Conservation (phyloP, 2,888 invertebrate species). For the Hedychridium roseum region DNA sequence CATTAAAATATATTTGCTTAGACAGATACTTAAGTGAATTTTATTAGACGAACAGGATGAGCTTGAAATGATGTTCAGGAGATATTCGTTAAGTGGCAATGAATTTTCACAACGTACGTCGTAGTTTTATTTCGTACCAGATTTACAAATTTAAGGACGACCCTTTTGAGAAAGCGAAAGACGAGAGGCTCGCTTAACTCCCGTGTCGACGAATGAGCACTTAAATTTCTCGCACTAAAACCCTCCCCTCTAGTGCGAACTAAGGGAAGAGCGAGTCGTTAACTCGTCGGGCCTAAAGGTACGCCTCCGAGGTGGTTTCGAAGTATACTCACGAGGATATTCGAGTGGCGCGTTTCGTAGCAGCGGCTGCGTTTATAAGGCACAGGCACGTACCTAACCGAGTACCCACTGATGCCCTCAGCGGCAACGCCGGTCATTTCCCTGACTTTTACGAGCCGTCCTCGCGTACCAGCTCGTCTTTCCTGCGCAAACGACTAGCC, state of each 20-base stretch:
- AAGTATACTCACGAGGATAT: slow-evolving; percentile 22
- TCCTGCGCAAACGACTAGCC: slow-evolving; percentile 1
- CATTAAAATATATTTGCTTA: not conserved
- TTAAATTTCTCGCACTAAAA: slow-evolving; percentile 39
- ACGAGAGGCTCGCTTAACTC: slow-evolving; percentile 35
- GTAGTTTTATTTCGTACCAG: slow-evolving; percentile 23
- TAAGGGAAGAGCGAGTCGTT: slow-evolving; percentile 27
- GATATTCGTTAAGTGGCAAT: too few relatives aligned
- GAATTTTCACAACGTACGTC: slow-evolving; percentile 31
- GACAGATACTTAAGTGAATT: not conserved
- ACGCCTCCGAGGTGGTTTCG: slow-evolving; percentile 12
- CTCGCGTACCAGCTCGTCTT: too few relatives aligned
- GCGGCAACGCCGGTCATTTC: slow-evolving; percentile 36
- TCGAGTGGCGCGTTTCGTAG: slow-evolving; percentile 24
- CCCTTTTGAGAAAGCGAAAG: slow-evolving; percentile 8
- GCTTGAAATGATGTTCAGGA: too few relatives aligned
- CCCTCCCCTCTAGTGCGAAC: slow-evolving; percentile 13
- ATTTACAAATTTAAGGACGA: slow-evolving; percentile 30
- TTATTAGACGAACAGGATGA: too few relatives aligned
- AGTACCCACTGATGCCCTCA: slow-evolving; percentile 17
- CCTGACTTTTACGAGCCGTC: slow-evolving; percentile 51
- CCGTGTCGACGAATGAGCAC: slow-evolving; percentile 33
- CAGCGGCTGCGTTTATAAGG: slow-evolving; percentile 1
- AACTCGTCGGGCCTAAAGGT: slow-evolving; percentile 22
- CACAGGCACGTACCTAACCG: slow-evolving; percentile 4